Conservation (phyloP, 2,888 invertebrate genomes). For the Sesia bembeciformis region DNA sequence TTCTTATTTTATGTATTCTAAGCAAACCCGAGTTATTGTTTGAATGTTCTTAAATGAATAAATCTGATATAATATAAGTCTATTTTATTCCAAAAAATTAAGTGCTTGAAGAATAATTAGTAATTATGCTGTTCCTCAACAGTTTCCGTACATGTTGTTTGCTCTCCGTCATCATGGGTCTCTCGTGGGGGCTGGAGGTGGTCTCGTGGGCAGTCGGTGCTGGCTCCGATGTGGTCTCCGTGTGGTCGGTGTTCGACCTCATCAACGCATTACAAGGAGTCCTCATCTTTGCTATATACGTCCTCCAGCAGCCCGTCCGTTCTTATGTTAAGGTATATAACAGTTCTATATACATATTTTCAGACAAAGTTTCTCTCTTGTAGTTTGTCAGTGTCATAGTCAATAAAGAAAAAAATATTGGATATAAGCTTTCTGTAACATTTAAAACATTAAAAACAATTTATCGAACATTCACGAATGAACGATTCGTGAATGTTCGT, state of each 20-base stretch:
- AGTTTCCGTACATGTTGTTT: slow-evolving; percentile 75
- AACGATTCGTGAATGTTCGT: no score
- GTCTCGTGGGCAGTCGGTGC: slow-evolving; percentile 77
- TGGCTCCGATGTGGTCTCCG: slow-evolving; percentile 54
- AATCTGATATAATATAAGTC: no score
- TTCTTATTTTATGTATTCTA: no score
- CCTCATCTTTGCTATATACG: slow-evolving; percentile 78
- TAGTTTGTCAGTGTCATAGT: no score
- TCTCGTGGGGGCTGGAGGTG: slow-evolving; percentile 82
- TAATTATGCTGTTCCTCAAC: not conserved
- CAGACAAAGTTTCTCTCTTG: no score
- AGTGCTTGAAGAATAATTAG: no score
- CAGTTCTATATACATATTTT: not conserved
- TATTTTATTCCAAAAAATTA: no score
- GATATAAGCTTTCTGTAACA: no score
- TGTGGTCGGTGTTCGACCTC: slow-evolving; percentile 79
- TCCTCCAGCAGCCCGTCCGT: slow-evolving; percentile 62
- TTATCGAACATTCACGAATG: not conserved
- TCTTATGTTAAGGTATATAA: slow-evolving; percentile 45
- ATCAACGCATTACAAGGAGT: slow-evolving; percentile 81
- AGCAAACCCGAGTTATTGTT: no score
- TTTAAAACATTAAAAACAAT: no score
- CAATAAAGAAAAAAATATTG: no score
- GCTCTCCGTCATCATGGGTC: slow-evolving; percentile 78
- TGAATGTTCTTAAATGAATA: no score